Percentiles rank a stretch among this genome's conserved stretches.
Evolutionary conservation across 2,888 invertebrate genomes (phyloP).

Genomic region (Xylota sylvarum): DNA sequence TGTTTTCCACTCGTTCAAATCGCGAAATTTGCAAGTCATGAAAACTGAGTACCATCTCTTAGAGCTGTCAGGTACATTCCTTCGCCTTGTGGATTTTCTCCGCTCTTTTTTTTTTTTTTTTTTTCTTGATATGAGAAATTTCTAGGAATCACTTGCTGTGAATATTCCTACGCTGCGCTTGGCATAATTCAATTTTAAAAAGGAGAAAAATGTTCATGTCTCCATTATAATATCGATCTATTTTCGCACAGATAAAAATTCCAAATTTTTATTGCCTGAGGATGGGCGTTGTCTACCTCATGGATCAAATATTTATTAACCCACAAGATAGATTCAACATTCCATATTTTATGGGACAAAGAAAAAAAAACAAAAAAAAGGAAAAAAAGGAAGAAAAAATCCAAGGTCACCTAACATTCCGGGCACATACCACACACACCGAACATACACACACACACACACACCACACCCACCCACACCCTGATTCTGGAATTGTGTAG

Average conservation of each 20-base stretch:
- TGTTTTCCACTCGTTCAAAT: constrained; percentile 44
- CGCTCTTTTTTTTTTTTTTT: constrained; percentile 19
- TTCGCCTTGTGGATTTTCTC: constrained; percentile 24
- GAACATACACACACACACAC: neutral
- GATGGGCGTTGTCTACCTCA: constrained; percentile 53
- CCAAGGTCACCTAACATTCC: constrained; percentile 56
- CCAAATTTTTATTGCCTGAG: constrained; percentile 50
- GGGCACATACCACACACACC: neutral
- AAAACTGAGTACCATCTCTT: constrained; percentile 55
- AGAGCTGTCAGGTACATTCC: constrained; percentile 60
- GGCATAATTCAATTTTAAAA: constrained; percentile 70
- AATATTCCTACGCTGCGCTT: constrained; percentile 63
- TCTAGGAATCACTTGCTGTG: constrained; percentile 34
- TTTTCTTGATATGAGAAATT: neutral
- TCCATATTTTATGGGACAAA: constrained; percentile 46
- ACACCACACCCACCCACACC: neutral
- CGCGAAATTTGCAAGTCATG: constrained; percentile 62
- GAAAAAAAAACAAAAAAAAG: neutral
- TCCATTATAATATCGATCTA: constrained; percentile 62
- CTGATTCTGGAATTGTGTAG: constrained; percentile 49
- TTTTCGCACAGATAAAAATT: constrained; percentile 62
- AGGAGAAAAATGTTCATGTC: constrained; percentile 40
- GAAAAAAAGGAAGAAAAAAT: constrained; percentile 25
- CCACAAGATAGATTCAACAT: constrained; percentile 70
- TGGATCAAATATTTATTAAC: constrained; percentile 73